A percentile compares a stretch with the other conserved stretches of the same genome.
These are phyloP conservation scores for Cataglyphis rosenhaueri DNA, from an alignment of 2,888 invertebrate genomes.

Conservation along the genomic window DNA sequence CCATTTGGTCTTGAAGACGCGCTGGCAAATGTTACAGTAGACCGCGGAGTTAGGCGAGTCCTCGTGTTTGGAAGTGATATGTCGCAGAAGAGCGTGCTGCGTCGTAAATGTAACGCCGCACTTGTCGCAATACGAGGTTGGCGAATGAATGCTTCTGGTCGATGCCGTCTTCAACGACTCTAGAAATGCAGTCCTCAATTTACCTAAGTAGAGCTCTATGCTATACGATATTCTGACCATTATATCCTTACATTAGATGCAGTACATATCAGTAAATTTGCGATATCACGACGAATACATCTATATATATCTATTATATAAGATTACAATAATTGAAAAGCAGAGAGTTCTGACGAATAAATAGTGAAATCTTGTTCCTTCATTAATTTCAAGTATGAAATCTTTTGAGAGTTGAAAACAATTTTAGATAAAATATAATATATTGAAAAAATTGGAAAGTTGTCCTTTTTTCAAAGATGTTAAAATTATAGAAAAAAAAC, in stretches of 20 bases:
- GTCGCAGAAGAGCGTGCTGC: constrained; percentile 78
- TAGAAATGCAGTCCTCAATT: constrained; percentile 75
- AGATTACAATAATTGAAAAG: not conserved
- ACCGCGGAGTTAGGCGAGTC: constrained; percentile 73
- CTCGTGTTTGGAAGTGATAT: constrained; percentile 80
- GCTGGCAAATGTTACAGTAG: constrained; percentile 78
- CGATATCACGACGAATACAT: not conserved
- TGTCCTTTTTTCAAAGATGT: not conserved
- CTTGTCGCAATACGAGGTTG: constrained; percentile 73
- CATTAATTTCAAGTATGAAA: constrained; percentile 5
- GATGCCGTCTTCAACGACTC: constrained; percentile 60
- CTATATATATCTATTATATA: not conserved
- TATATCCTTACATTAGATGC: not conserved
- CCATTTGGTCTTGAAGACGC: constrained; percentile 82
- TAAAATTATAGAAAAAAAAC: not conserved
- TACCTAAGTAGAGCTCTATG: constrained; percentile 56
- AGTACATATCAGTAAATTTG: not conserved
- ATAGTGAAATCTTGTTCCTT: constrained; percentile 46
- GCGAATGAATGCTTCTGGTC: constrained; percentile 67
- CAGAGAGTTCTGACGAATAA: constrained; percentile 1
- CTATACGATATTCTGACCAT: not conserved
- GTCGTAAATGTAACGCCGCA: constrained; percentile 78
- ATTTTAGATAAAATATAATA: not conserved
- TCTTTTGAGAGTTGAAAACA: not conserved
- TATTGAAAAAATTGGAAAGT: too few species aligned